Conservation (phyloP, 2,888 invertebrate genomes). For the Brachyptera putata region DNA sequence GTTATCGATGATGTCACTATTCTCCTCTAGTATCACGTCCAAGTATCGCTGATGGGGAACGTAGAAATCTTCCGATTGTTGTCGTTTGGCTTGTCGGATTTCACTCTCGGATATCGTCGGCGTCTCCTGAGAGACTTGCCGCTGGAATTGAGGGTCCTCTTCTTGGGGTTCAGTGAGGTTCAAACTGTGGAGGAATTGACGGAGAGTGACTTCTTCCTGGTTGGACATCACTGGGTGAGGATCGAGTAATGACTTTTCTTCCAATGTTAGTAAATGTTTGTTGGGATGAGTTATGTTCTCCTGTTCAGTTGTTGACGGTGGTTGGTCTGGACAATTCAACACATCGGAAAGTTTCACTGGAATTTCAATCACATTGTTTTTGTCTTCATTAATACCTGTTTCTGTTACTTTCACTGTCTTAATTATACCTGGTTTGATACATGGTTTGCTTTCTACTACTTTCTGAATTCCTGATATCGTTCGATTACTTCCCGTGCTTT, state of each 20-base stretch:
- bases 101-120: background rate
- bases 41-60: conserved; percentile 27
- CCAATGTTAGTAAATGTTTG: conserved; percentile 26
- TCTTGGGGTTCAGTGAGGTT: conserved; percentile 36
- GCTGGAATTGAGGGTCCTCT: background rate
- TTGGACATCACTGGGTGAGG: conserved; percentile 37
- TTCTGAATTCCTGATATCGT: too few species aligned
- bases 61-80: conserved; percentile 22
- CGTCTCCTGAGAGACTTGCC: background rate
- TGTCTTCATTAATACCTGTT: conserved; percentile 9
- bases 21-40: conserved; percentile 37
- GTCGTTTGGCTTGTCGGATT: background rate
- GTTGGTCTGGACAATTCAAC: conserved; percentile 8
- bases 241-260: conserved; percentile 28
- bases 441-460: too few species aligned
- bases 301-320: too few species aligned
- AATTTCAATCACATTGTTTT: background rate
- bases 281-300: too few species aligned
- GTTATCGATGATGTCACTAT: conserved; percentile 36
- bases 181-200: conserved; percentile 41
- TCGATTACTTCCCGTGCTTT: background rate
- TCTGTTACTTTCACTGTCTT: too few species aligned
- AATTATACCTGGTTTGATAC: too few species aligned
- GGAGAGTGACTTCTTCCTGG: conserved; percentile 41
- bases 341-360: too few species aligned